phyloP scores from a whole-genome alignment of 2,888 invertebrate species.

The Autographa gamma region DNA sequence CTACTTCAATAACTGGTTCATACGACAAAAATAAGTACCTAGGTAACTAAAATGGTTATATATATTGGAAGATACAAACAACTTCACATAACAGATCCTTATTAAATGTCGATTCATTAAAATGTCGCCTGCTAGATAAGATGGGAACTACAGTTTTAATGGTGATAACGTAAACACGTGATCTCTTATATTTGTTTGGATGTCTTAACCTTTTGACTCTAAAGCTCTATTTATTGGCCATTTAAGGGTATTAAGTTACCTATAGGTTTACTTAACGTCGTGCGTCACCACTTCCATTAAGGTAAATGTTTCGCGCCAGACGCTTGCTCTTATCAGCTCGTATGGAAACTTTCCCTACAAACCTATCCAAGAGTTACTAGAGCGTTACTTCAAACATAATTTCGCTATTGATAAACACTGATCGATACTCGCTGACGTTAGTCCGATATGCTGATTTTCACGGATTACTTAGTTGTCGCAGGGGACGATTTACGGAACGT shows the following conservation, averaged over 20 bases:
- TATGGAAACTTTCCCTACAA: constrained; percentile 42
- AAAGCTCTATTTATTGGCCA: neutral
- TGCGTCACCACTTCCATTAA: constrained; percentile 26
- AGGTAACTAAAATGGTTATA: neutral
- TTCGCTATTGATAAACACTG: constrained; percentile 45
- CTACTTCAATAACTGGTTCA: neutral
- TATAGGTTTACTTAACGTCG: neutral
- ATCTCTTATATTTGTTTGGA: too few species aligned
- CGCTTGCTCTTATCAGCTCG: constrained; percentile 44
- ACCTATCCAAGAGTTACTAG: constrained; percentile 45
- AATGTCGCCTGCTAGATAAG: too few species aligned
- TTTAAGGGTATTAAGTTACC: neutral
- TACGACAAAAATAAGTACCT: neutral
- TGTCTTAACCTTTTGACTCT: too few species aligned
- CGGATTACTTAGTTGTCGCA: constrained; percentile 42
- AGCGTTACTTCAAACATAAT: constrained; percentile 51
- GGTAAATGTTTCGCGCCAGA: constrained; percentile 21
- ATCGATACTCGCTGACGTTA: constrained; percentile 52
- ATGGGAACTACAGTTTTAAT: too few species aligned
- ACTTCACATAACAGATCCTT: too few species aligned
- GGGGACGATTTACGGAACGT: neutral
- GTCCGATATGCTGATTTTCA: constrained; percentile 40
- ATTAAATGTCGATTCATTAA: too few species aligned
- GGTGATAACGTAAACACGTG: too few species aligned
- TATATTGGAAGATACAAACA: neutral